phyloP scores from a whole-genome alignment of 64 coral and sea anemone species.

The Exaiptasia diaphana region DNA sequence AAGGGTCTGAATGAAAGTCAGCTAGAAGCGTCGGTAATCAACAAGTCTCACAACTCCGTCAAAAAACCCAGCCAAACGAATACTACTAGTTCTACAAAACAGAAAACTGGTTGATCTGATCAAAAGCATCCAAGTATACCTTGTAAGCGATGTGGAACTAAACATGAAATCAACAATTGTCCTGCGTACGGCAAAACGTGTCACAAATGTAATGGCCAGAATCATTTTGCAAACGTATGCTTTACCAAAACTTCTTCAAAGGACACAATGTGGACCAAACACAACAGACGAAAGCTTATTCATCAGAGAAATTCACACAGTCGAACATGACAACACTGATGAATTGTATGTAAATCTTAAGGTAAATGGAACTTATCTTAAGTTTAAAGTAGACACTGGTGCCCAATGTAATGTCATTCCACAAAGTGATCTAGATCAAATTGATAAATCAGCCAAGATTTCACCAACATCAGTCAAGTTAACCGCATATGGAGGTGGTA shows the following conservation, averaged over 20 bases:
- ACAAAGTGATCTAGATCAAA: not conserved
- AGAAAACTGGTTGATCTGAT: not conserved
- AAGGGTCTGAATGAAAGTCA: slow-evolving; percentile 28
- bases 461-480: not conserved
- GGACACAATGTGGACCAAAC: not conserved
- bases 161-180: slow-evolving; percentile 24
- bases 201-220: slow-evolving; percentile 26
- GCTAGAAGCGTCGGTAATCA: not conserved
- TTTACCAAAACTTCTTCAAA: not conserved
- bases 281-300: not conserved
- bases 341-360: slow-evolving; percentile 31
- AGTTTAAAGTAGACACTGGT: slow-evolving; percentile 3
- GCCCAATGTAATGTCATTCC: slow-evolving; percentile 3
- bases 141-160: slow-evolving; percentile 17
- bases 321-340: not conserved
- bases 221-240: slow-evolving; percentile 42
- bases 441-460: not conserved
- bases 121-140: not conserved
- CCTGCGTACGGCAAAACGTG: slow-evolving; percentile 35
- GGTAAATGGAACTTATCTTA: not conserved
- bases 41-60: not conserved
- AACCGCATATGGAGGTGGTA: slow-evolving; percentile 14
- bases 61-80: not conserved
- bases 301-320: slow-evolving; percentile 12
- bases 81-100: not conserved